These are phyloP conservation scores for Strix uralensis DNA, from an alignment of 2,113 vertebrate species.

Conservation along the genomic window DNA sequence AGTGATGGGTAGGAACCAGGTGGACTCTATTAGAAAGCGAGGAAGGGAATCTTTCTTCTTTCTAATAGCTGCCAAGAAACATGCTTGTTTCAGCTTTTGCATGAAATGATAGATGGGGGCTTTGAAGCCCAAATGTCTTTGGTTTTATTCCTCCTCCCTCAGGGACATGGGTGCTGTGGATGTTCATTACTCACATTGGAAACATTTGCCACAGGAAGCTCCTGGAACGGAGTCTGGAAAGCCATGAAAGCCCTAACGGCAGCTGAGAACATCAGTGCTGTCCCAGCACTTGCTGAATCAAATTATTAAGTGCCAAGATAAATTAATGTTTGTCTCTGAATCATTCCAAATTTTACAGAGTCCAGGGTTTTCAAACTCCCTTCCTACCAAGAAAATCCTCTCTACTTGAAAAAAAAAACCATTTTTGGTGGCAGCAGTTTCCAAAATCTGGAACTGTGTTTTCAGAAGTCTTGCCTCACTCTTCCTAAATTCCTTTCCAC, in stretches of 20 bases:
- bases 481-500: not conserved
- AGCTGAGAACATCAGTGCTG: slow-evolving; percentile 36
- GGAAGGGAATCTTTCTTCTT: not conserved
- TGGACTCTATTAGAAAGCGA: slow-evolving; percentile 3
- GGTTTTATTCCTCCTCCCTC: slow-evolving; percentile 19
- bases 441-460: not conserved
- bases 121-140: slow-evolving; percentile 3
- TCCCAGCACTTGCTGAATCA: slow-evolving; percentile 56
- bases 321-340: slow-evolving; percentile 35
- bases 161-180: slow-evolving; percentile 60
- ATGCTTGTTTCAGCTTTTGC: slow-evolving; percentile 35
- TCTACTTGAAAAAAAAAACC: not conserved
- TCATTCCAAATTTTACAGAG: slow-evolving; percentile 12
- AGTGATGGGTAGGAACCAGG: not conserved
- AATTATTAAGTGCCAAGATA: slow-evolving; percentile 65
- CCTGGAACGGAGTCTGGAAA: slow-evolving; percentile 58
- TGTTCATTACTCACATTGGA: slow-evolving; percentile 74
- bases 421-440: not conserved
- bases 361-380: not conserved
- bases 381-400: not conserved
- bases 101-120: not conserved
- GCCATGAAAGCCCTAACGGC: slow-evolving; percentile 49
- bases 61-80: slow-evolving; percentile 7
- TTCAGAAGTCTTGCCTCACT: not conserved
- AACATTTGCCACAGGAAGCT: slow-evolving; percentile 68